Evolutionary conservation across 2,113 vertebrate species (phyloP), one percentile per base, ranked within the genome.

Genomic region (Ammospiza caudacuta): DNA sequence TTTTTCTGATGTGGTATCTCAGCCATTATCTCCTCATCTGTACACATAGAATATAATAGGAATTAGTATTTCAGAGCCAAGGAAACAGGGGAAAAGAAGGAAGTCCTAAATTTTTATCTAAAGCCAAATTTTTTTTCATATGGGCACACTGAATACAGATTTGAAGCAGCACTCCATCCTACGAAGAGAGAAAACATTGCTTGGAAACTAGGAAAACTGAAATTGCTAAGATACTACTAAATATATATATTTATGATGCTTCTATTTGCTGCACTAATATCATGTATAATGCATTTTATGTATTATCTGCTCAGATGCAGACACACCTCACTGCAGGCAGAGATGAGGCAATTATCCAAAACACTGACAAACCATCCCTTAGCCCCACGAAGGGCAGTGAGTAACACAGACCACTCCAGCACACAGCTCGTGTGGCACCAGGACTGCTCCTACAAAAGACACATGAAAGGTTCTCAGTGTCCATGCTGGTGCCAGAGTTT

Each of bases 81-180:
- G 4, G 4, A 35, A 44, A 70, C 3, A 41, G 11, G 21, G 3
- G 24, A n/a, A 25, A 44, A 51, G 3, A 20, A 20, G 1, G 1
- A 44, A 68, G 7, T 31, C 21, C 33, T 52, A 8, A 4, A 37
- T 41, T 79, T 52, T 55, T 57, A 63, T 52, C 20, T 52, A 37
- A 63, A 76, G 11, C n/a, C 11, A 64, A 68, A 41, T 41, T 51
- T 80, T 5, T 64, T 73, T 87, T 75, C 5, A 2, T 12, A 57
- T 7, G 18, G 13, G 57, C 43, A 61, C 12, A 67, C 0, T 46
- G 25, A 79, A 59, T 8, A 31, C 20, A 63, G 41, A 55, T 63
- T 83, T 59, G 64, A 87, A 70, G 27, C 4, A 77, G 25, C 17
- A 62, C 31, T 87, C 20, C 58, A 31, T 74, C 37, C 77, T 68